Base-by-base conservation (phyloP, 2,113 vertebrate genomes). In the Corythaixoides concolor region DNA sequence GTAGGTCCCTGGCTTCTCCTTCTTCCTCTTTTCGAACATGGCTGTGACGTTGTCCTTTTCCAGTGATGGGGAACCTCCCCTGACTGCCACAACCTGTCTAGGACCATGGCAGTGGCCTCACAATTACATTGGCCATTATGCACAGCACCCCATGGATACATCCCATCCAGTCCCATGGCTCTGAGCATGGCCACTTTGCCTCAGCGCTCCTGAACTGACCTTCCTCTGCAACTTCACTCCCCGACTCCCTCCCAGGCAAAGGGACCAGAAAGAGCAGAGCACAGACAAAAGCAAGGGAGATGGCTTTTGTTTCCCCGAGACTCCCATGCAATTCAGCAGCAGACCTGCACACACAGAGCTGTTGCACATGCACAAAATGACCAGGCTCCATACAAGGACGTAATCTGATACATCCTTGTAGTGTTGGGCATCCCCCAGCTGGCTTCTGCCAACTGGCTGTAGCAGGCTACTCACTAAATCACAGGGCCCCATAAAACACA, bases 391-490 rank as follows among this genome's bases (percentile, higher is more conserved):
- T 47, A 7, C 3, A 6, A 86, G 17, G 6, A 17, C 8, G 26
- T 49, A 7, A 72, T 55, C 47, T 63, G 49, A 24, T n/a, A 10
- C 33, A n/a, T 56, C 28, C 47, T 55, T 10, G 2, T 62, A 56
- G 28, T 20, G 19, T 2, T 80, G 56, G 27, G 49, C 72, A 84
- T 70, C 32, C 11, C 85, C 67, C 72, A 90, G 15, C 33, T 59
- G 47, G 15, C n/a, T 82, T 50, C 70, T 95, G 66, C 56, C 78
- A 70, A 5, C 5, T 67, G 58, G 24, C 69, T 63, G 19, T 33
- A 79, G 88, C 47, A 92, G 43, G 17, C 26, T 56, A 43, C 39
- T 94, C 80, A 58, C 24, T 60, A 56, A 86, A 90, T 94, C 79
- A 64, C 49, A 53, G 22, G 11, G 5, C 18, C 4, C 10, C 35